These are phyloP conservation scores for Aramus guarauna DNA, from an alignment of 2,113 vertebrate genomes.

Conservation along the genomic window DNA sequence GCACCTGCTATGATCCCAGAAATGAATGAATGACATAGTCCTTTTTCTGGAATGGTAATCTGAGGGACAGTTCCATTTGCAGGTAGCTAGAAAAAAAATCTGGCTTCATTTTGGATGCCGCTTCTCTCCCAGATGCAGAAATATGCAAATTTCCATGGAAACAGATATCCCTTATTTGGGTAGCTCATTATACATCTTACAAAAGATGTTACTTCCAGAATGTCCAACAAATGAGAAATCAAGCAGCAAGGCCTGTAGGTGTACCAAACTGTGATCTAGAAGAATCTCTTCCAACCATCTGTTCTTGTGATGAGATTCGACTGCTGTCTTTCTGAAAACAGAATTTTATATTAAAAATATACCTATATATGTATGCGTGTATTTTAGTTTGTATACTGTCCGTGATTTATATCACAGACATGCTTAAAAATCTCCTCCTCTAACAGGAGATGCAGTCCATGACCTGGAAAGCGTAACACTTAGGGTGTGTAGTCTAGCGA, in stretches of 20 bases:
- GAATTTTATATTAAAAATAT: neutral
- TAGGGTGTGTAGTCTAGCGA: neutral
- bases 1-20: neutral
- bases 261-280: neutral
- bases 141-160: neutral
- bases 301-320: neutral
- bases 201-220: neutral
- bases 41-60: neutral
- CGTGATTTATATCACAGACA: neutral
- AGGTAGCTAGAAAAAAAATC: neutral
- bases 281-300: neutral
- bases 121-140: neutral
- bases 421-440: neutral
- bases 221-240: neutral
- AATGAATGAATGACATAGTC: neutral
- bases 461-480: neutral
- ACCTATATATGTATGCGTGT: neutral
- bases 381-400: neutral
- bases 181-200: neutral
- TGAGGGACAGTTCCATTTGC: neutral
- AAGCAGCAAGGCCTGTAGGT: neutral
- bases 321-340: neutral
- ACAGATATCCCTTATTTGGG: neutral
- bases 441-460: neutral
- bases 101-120: neutral